Conservation (phyloP, 2,113 vertebrate species). For the Elephantulus edwardii region DNA sequence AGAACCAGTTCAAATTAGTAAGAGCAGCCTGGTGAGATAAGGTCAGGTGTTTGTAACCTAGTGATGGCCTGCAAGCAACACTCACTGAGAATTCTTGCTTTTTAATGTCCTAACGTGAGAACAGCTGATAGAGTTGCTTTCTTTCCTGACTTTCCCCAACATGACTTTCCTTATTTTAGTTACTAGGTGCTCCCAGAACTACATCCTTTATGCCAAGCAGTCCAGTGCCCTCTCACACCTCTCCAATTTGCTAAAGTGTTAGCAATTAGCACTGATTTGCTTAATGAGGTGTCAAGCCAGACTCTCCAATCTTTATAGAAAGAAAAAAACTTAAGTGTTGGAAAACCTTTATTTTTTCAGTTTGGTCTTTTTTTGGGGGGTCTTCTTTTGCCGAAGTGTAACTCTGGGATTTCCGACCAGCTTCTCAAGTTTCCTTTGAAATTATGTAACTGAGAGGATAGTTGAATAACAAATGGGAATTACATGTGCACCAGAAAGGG, state of each 20-base stretch:
- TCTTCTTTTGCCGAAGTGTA: constrained; percentile 18
- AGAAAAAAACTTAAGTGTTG: constrained; percentile 11
- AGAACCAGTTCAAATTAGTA: not conserved
- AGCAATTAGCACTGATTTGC: constrained; percentile 18
- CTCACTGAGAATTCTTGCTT: not conserved
- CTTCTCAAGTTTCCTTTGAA: constrained; percentile 9
- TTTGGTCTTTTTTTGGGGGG: not conserved
- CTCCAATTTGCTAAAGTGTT: constrained; percentile 42
- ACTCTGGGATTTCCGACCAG: not conserved
- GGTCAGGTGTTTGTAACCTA: not conserved
- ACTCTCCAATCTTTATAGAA: not conserved
- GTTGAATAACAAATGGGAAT: not conserved
- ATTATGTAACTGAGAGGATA: constrained; percentile 15
- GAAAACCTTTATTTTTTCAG: constrained; percentile 23
- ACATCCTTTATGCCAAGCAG: not conserved
- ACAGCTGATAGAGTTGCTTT: not conserved
- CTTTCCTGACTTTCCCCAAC: not conserved
- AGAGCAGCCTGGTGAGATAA: not conserved
- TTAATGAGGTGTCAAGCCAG: not conserved
- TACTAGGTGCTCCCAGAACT: not conserved
- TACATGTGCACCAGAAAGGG: not conserved
- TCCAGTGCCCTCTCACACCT: not conserved
- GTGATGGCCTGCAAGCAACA: not conserved
- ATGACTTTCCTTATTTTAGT: not conserved
- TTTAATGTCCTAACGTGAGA: not conserved